These are phyloP conservation scores for Valencia hispanica DNA, from an alignment of 2,797 vertebrate species.

Conservation along the genomic window DNA sequence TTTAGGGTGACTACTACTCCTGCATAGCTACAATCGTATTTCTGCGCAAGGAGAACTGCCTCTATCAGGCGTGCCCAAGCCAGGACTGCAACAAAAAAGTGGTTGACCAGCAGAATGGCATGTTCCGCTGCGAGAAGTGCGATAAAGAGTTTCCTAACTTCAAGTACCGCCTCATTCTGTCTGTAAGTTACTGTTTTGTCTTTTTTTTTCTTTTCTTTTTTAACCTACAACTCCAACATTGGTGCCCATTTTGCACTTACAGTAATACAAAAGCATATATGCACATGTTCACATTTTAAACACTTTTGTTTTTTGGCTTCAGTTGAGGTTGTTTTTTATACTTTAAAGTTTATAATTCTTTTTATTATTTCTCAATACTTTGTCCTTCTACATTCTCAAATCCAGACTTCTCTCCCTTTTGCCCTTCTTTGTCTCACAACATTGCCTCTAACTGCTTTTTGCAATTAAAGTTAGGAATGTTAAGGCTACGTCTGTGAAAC, in stretches of 20 bases:
- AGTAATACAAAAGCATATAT: constrained; percentile 6
- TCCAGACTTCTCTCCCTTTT: background rate
- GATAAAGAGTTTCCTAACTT: constrained; percentile 95
- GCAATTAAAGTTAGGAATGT: constrained; percentile 26
- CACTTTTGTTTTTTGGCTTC: background rate
- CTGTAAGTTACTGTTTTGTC: constrained; percentile 82
- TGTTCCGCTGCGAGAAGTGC: constrained; percentile 97
- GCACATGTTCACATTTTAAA: background rate
- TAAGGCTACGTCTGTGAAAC: constrained; percentile 22
- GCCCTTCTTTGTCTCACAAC: constrained; percentile 9
- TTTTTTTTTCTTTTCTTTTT: background rate
- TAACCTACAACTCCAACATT: background rate
- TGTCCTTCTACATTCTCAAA: background rate
- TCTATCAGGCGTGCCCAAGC: constrained; percentile 95
- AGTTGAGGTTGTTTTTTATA: background rate
- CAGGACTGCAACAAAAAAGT: constrained; percentile 98
- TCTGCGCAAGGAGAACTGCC: constrained; percentile 94
- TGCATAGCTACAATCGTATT: constrained; percentile 91
- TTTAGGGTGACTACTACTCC: constrained; percentile 93
- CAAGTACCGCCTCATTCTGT: constrained; percentile 97
- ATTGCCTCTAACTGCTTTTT: constrained; percentile 19
- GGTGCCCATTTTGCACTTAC: background rate
- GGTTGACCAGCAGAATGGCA: constrained; percentile 95
- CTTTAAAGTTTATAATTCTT: background rate
- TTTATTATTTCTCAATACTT: background rate